phyloP scores from a whole-genome alignment of 2,888 invertebrate genomes.

The Lamellibrachia satsuma region DNA sequence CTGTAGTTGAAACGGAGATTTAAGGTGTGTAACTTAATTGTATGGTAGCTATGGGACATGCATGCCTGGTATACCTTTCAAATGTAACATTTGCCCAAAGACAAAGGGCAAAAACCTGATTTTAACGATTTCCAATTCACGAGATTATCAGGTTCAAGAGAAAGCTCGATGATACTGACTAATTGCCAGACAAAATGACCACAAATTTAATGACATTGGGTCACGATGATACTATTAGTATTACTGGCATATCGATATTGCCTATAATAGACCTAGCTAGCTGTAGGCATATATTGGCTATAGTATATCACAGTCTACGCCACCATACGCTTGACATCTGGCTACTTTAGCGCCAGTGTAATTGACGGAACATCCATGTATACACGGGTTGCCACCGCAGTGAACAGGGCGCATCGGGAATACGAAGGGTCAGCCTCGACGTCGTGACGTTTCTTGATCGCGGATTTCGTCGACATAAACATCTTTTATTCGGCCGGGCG shows the following conservation, averaged over 20 bases:
- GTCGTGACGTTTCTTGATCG: constrained; percentile 8
- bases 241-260: background rate
- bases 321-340: background rate
- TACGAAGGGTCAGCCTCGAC: background rate
- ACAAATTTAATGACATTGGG: background rate
- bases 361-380: constrained; percentile 8
- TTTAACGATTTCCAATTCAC: background rate
- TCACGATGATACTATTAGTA: background rate
- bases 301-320: background rate
- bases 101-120: background rate
- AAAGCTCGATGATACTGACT: background rate
- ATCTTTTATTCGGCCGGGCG: constrained; percentile 12
- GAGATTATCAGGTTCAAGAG: background rate
- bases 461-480: constrained; percentile 1
- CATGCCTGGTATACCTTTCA: background rate
- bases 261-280: background rate
- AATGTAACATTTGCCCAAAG: background rate
- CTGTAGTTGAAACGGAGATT: too few relatives aligned
- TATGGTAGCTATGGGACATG: background rate
- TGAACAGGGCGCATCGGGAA: background rate
- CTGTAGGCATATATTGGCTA: background rate
- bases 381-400: background rate
- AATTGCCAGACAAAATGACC: background rate
- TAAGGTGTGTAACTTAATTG: too few relatives aligned
- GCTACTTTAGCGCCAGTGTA: background rate